Evolutionary conservation across 2,797 vertebrate genomes (phyloP), one percentile per base, ranked within the genome.

Genomic region (Semaprochilodus insignis): DNA sequence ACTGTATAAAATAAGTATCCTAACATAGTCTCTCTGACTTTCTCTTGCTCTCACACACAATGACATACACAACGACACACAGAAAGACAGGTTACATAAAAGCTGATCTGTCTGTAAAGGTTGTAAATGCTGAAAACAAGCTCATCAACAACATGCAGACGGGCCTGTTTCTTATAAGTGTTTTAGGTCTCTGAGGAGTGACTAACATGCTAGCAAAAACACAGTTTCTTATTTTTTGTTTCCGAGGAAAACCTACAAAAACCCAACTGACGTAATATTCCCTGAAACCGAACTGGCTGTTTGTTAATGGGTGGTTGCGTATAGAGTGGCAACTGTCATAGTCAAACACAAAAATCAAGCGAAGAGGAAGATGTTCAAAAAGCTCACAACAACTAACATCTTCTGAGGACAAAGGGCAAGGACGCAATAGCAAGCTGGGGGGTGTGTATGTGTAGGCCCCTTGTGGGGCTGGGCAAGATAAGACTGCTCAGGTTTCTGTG

Each of bases 221-320:
- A 86, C 36, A 59, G 25, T 84, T 51, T 31, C 75, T 74, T 79
- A 80, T 62, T 40, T 69, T 34, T n/a, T n/a, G n/a, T n/a, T n/a
- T n/a, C n/a, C n/a, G n/a, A n/a, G n/a, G n/a, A n/a, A n/a, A n/a
- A n/a, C n/a, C n/a, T n/a, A n/a, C 2, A 60, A 63, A 63, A 62
- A 59, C 10, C 6, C 11, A 59, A 36, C 31, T 31, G 34, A 1
- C 44, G 16, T 71, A 4, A 59, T 23, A 81, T 59, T 48, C 55
- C 84, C 87, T 80, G 83, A 85, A 55, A 79, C 73, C 11, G n/a
- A 40, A 83, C 3, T 65, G 62, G 10, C 8, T 78, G 52, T 86
- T 72, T 77, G 83, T 82, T 83, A 79, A 83, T 34, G 77, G 69
- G 36, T 71, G 80, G 78, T 69, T 80, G 80, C 52, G 65, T 85